phyloP scores from a whole-genome alignment of 2,797 vertebrate species.

The Hipposideros larvatus region DNA sequence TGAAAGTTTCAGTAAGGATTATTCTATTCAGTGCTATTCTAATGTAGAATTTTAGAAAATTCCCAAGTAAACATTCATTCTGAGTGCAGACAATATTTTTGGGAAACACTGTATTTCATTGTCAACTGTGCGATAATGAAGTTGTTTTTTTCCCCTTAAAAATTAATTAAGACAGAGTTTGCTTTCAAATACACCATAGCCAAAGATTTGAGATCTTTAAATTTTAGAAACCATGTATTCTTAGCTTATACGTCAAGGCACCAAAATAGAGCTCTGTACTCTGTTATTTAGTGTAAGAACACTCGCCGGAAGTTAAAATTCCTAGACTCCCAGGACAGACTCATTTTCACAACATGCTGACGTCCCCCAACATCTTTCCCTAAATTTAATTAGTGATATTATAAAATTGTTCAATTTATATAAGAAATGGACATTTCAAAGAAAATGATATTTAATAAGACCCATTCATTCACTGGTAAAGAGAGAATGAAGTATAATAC shows the following conservation, averaged over 20 bases:
- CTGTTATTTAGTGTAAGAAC: rapidly evolving
- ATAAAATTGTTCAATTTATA: background rate
- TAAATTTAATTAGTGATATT: background rate
- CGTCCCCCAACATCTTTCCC: rapidly evolving
- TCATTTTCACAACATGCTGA: background rate
- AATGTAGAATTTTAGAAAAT: background rate
- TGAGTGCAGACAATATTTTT: background rate
- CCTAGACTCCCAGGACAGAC: background rate
- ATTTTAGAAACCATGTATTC: background rate
- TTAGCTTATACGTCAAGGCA: background rate
- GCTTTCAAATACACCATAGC: background rate
- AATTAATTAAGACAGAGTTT: background rate
- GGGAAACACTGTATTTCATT: background rate
- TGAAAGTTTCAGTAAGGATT: background rate
- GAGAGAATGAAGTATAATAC: too few species aligned
- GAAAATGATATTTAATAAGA: background rate
- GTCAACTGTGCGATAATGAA: background rate
- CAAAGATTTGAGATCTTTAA: background rate
- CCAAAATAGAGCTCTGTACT: background rate
- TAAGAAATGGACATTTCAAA: background rate
- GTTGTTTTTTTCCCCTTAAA: background rate
- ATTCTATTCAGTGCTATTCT: background rate
- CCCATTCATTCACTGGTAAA: background rate
- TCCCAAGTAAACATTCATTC: background rate
- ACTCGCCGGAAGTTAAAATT: background rate